Evolutionary conservation across 2,113 vertebrate species (phyloP).

Genomic region (Pandion haliaetus): DNA sequence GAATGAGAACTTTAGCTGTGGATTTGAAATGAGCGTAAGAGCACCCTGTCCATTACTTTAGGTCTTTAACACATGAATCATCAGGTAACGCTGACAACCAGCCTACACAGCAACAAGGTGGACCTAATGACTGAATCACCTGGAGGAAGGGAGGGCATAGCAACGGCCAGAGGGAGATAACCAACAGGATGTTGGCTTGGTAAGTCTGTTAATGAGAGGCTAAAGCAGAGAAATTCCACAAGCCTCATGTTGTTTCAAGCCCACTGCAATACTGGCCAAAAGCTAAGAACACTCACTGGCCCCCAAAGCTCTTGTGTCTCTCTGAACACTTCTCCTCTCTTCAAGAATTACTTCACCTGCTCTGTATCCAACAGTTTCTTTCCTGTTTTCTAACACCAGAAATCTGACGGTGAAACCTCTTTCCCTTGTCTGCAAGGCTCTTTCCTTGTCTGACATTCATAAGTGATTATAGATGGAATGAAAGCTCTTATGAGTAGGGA

Average conservation of each 20-base stretch:
- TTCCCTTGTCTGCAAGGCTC: not conserved
- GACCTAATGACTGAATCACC: not conserved
- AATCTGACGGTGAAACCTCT: not conserved
- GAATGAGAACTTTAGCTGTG: not conserved
- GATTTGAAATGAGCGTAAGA: not conserved
- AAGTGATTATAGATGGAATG: not conserved
- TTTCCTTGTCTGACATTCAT: not conserved
- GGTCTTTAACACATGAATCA: not conserved
- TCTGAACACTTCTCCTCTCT: not conserved
- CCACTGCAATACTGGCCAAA: not conserved
- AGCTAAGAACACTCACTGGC: not conserved
- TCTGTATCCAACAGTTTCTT: not conserved
- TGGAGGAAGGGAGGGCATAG: not conserved
- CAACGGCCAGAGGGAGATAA: not conserved
- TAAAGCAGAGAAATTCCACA: not conserved
- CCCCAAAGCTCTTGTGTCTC: not conserved
- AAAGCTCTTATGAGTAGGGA: not conserved
- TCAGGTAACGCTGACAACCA: not conserved
- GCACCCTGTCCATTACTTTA: not conserved
- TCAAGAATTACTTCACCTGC: not conserved
- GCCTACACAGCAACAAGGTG: not conserved
- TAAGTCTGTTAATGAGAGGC: fast-evolving
- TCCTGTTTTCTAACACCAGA: not conserved
- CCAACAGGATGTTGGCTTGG: not conserved
- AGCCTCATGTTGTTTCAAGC: not conserved